Evolutionary conservation across 2,113 vertebrate species (phyloP), one percentile per base, ranked within the genome.

Genomic region (Crotophaga sulcirostris): DNA sequence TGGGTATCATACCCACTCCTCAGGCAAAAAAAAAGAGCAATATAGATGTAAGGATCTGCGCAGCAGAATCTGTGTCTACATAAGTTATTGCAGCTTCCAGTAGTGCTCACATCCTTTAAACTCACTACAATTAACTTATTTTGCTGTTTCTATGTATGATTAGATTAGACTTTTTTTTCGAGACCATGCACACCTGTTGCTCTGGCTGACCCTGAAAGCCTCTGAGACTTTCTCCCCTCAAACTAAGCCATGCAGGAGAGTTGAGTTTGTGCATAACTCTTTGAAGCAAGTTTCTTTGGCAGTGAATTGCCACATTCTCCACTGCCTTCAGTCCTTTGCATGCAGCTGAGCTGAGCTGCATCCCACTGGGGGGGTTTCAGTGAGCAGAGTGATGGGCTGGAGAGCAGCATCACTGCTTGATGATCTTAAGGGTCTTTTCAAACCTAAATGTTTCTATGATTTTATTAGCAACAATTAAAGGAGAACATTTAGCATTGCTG

Each of bases 321-420:
- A 25, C 1, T 1, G 17, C 1, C 0, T 56, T 66, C 44, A 51
- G 36, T 54, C 55, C 4, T 0, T 38, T 51, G 11, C 23, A 26
- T 0, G 0, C 11, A 28, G 45, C 45, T 72, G 42, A 28, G 45
- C 45, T 72, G 42, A 86, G 31, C 16, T 72, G 42, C 26, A 44
- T 34, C 58, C 42, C 44, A 54, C 9, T 1, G 2, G 58, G 36
- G 36, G 56, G 45, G 40, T 58, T 74, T 84, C 67, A 24, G 40
- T 0, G 0, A 80, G 26, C 10, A 26, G 70, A 44, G 29, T 0
- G 11, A 25, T 23, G 44, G 42, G 34, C 23, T 87, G 38, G 31
- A 82, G 66, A 11, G 19, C 42, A 92, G 16, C 4, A 7, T 8
- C 49, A 38, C 69, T 66, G 28, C 13, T 25, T 29, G 28, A 54